Base-by-base conservation (phyloP, 2,113 vertebrate genomes). In the Syngnathus scovelli region DNA sequence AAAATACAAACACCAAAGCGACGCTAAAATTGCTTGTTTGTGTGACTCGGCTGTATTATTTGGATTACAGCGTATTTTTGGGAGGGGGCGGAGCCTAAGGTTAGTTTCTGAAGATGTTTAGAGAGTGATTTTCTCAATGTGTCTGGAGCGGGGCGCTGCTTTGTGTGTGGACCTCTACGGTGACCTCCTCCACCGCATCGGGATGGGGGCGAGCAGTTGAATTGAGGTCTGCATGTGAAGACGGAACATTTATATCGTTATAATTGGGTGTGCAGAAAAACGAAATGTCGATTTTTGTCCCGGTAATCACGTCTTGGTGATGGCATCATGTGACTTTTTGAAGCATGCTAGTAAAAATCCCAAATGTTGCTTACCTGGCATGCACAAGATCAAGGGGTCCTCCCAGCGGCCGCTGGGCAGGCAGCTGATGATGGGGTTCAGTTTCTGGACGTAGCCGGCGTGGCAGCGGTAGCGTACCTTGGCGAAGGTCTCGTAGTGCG, bases 331-430 rank as follows among this genome's bases (percentile, higher is more conserved):
- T 13, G 43, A 44, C 13, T 16, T 46, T 13, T 46, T 46, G 13
- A 7, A 37, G 36, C 36, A 60, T 8, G 1, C 2, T 3, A 60
- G 58, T 19, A 60, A n/a, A 38, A n/a, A n/a, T 19, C 19, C 19
- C 9, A 10, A 21, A n/a, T 52, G 18, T 10, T 18, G 36, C 4
- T 46, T 75, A 94, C 95, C 71, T 15, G 92, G 88, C 15, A 85
- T 84, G 65, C 96, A 98, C 77, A 82, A 79, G 7, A 98, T 91
- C 82, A 85, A 88, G 0, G 94, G 95, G 0, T 77, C 72, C 37
- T 95, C 94, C 96, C 96, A 98, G 0, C 21, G 89, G 16, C 96
- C 96, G 0, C 92, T 83, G 5, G 92, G 81, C 61, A 86, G 90
- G 78, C 96, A 98, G 12, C 77, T 93, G 76, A 94, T 83, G 54